These are phyloP conservation scores for Halictus rubicundus DNA, from an alignment of 1,140 invertebrate genomes.

Conservation along the genomic window DNA sequence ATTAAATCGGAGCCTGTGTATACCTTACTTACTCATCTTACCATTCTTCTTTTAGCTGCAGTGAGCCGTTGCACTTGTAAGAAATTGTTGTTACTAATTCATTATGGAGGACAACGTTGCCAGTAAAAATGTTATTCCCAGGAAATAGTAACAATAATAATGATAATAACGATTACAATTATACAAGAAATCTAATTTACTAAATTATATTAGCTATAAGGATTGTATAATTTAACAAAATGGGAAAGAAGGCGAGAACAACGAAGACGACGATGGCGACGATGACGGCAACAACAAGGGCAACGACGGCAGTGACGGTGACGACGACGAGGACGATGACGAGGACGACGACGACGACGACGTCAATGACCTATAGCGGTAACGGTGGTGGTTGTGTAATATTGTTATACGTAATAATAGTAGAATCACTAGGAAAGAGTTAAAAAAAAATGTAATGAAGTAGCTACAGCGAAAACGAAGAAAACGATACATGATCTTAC, in stretches of 20 bases:
- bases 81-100: conserved; percentile 4
- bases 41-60: conserved; percentile 52
- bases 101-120: neutral
- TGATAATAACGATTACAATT: conserved; percentile 4
- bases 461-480: conserved; percentile 27
- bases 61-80: conserved; percentile 68
- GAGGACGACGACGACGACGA: too few relatives aligned
- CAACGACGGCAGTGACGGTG: neutral
- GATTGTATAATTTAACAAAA: neutral
- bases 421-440: conserved; percentile 53
- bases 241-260: neutral
- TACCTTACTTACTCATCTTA: conserved; percentile 57
- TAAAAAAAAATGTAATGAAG: conserved; percentile 57
- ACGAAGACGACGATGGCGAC: neutral
- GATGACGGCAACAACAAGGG: neutral
- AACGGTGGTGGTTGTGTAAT: neutral
- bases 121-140: too few relatives aligned
- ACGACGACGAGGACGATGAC: neutral
- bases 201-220: neutral
- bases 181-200: too few relatives aligned
- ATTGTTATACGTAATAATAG: neutral
- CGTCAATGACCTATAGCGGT: too few relatives aligned
- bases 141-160: neutral
- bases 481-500: neutral
- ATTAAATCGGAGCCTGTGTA: conserved; percentile 62